Conservation (phyloP, 2,113 vertebrate species). For the Geococcyx californianus region DNA sequence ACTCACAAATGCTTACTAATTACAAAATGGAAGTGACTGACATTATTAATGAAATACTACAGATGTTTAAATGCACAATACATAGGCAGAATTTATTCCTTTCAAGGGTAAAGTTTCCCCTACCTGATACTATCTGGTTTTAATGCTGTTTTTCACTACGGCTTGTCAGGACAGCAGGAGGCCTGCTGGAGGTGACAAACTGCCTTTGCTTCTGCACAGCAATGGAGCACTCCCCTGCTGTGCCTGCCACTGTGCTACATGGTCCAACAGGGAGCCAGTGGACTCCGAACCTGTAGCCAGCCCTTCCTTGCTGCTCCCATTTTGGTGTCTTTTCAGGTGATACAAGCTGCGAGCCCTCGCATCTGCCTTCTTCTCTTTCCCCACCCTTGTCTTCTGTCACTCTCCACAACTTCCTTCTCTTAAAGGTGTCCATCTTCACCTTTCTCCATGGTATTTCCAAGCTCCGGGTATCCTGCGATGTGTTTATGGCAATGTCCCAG, state of each 20-base stretch:
- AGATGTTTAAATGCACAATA: not conserved
- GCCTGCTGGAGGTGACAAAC: no score
- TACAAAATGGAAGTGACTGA: not conserved
- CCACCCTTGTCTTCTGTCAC: not conserved
- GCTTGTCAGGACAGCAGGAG: not conserved
- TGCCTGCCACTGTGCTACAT: not conserved
- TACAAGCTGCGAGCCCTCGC: no score
- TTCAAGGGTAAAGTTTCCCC: not conserved
- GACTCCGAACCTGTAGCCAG: not conserved
- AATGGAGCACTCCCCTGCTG: not conserved
- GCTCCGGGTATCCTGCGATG: accelerated
- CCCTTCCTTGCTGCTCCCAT: not conserved
- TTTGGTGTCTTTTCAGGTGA: not conserved
- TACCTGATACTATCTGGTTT: not conserved
- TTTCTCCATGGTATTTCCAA: not conserved
- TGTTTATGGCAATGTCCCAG: accelerated
- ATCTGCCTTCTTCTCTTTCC: not conserved
- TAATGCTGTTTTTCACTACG: not conserved
- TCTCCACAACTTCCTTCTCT: not conserved
- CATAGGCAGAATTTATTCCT: not conserved
- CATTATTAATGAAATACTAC: not conserved
- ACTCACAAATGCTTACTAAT: not conserved
- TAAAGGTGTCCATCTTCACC: not conserved
- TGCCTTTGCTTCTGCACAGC: no score
- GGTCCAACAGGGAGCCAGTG: not conserved